A percentile compares a stretch with the other conserved stretches of the same genome.
Evolutionary conservation across 2,797 vertebrate genomes (phyloP).

Genomic region (Chelonia mydas): DNA sequence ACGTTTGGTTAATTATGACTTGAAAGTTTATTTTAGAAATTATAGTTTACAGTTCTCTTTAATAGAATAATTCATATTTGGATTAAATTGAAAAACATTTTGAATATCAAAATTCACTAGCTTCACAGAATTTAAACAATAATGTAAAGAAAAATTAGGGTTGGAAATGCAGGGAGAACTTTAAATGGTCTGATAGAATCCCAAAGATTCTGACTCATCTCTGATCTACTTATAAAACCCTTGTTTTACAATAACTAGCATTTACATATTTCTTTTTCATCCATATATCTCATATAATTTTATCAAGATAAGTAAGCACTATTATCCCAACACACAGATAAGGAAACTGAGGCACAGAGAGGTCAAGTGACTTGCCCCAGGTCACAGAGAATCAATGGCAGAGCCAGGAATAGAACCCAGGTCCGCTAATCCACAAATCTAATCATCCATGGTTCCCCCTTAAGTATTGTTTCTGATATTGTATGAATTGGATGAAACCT

Average conservation of each 20-base stretch:
- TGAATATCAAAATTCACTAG: not conserved
- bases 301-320: not conserved
- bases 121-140: not conserved
- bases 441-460: not conserved
- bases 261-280: not conserved
- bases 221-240: not conserved
- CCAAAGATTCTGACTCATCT: not conserved
- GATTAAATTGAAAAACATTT: not conserved
- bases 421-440: not conserved
- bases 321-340: not conserved
- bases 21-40: not conserved
- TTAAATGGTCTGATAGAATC: not conserved
- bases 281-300: not conserved
- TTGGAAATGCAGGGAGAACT: not conserved
- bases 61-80: not conserved
- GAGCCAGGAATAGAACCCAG: not conserved
- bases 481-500: too few relatives aligned
- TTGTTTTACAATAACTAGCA: not conserved
- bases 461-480: not conserved
- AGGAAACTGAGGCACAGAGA: not conserved
- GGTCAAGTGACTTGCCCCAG: conserved; percentile 20
- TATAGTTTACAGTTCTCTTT: not conserved
- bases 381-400: conserved; percentile 26
- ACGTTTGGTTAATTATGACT: not conserved
- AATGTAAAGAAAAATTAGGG: not conserved